phyloP scores from a whole-genome alignment of 2,113 vertebrate species.

The Ailurus styani region DNA sequence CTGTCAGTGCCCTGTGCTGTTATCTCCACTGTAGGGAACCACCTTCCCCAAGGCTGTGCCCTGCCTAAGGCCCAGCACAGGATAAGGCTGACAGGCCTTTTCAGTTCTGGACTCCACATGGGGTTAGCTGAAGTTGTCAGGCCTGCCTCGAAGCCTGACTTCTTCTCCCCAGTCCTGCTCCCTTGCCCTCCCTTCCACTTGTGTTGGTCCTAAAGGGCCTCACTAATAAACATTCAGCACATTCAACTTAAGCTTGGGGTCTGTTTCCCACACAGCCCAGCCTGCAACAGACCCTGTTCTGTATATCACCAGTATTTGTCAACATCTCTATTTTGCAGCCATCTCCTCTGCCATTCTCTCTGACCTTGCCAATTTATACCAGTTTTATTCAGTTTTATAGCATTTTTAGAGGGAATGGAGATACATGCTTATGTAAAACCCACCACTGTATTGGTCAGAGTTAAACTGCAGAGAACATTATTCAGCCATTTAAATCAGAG shows the following conservation, averaged over 20 bases:
- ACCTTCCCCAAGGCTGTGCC: neutral
- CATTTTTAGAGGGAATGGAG: neutral
- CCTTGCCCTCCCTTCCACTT: neutral
- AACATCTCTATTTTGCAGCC: neutral
- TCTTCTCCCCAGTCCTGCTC: neutral
- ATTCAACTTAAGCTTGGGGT: neutral
- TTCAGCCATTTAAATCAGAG: neutral
- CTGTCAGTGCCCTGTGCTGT: neutral
- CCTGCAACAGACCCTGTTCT: neutral
- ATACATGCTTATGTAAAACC: neutral
- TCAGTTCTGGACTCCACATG: neutral
- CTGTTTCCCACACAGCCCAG: neutral
- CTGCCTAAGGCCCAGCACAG: neutral
- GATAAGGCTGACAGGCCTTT: neutral
- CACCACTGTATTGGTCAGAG: neutral
- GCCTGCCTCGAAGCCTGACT: neutral
- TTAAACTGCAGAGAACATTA: neutral
- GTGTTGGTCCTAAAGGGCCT: neutral
- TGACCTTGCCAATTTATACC: neutral
- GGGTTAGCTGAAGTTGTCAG: neutral
- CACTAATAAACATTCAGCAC: neutral
- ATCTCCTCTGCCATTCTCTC: neutral
- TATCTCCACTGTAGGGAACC: neutral
- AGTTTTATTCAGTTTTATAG: neutral
- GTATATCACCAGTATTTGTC: neutral